Evolutionary conservation across 1,140 invertebrate species (phyloP), one percentile per base, ranked within the genome.

Genomic region (Rhagoletis pomonella): DNA sequence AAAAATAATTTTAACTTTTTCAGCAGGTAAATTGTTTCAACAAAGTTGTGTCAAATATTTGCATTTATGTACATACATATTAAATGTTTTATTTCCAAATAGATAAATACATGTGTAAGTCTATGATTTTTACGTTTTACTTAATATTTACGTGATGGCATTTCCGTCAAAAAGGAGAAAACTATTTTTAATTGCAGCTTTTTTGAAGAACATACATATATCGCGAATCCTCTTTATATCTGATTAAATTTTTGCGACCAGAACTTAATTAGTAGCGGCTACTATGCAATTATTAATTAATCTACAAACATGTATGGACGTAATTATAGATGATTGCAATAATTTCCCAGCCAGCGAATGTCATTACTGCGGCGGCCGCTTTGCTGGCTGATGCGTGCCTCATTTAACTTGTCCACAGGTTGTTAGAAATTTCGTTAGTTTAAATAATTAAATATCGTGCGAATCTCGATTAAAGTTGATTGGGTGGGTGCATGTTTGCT

Each of bases 271-370:
- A 39, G 29, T 55, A 81, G 14, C 5, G 1, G 1, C 39, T 3
- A 9, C 60, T 62, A n/a, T n/a, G n/a, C 19, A 29, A 12, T 58
- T 81, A 29, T 47, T 81, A 81, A 81, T 81, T 58, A 50, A 81
- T 9, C 7, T 81, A 4, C 19, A 69, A 69, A 67, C 39, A 14
- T n/a, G 17, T 62, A 81, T 39, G 12, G 17, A 81, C 19, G 14
- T 81, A 81, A 81, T 29, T 81, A 81, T 2, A 0, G 10, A 44
- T 2, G 10, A 29, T 55, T 55, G 29, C 29, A 29, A 29, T 29
- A 29, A 29, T 29, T 29, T 29, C 29, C 17, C 17, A 14, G 60
- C 12, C 60, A 62, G n/a, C 7, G 73, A 19, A 81, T 81, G 73
- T 19, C 73, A 58, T 29, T 29, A 29, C 29, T 29, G 29, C 29